phyloP scores from a whole-genome alignment of 2,113 vertebrate genomes.

The Empidonax traillii region DNA sequence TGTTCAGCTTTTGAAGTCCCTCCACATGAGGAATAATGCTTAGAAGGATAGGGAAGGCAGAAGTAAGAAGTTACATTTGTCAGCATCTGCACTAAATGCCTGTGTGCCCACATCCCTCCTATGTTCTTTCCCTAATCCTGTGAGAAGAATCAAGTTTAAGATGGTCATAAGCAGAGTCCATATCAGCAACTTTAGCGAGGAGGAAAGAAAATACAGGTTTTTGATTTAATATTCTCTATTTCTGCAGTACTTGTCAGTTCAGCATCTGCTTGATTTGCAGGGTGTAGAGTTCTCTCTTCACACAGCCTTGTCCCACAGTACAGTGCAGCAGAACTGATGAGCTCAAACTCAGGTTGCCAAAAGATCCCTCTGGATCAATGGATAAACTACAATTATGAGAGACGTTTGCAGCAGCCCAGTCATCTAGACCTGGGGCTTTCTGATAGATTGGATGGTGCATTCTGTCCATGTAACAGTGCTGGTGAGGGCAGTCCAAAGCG shows the following conservation, averaged over 20 bases:
- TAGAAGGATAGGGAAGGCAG: neutral
- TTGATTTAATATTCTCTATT: accelerated
- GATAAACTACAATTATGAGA: neutral
- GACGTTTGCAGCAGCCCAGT: neutral
- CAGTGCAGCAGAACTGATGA: neutral
- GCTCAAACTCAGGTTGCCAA: neutral
- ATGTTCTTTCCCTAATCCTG: neutral
- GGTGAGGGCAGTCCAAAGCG: neutral
- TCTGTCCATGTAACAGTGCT: neutral
- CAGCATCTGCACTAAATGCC: neutral
- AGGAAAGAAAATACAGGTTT: neutral
- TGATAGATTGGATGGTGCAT: neutral
- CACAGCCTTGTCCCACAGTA: accelerated
- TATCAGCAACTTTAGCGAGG: neutral
- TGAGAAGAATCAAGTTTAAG: neutral
- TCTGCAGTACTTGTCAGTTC: neutral
- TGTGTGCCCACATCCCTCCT: neutral
- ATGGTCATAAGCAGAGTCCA: neutral
- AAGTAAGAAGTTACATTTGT: neutral
- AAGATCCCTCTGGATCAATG: neutral
- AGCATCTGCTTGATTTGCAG: neutral
- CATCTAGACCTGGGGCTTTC: neutral
- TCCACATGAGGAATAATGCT: neutral
- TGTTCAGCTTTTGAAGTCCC: neutral
- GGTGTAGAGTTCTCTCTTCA: neutral